Evolutionary conservation across 2,888 invertebrate genomes (phyloP).

Genomic region (Aquatica leii): DNA sequence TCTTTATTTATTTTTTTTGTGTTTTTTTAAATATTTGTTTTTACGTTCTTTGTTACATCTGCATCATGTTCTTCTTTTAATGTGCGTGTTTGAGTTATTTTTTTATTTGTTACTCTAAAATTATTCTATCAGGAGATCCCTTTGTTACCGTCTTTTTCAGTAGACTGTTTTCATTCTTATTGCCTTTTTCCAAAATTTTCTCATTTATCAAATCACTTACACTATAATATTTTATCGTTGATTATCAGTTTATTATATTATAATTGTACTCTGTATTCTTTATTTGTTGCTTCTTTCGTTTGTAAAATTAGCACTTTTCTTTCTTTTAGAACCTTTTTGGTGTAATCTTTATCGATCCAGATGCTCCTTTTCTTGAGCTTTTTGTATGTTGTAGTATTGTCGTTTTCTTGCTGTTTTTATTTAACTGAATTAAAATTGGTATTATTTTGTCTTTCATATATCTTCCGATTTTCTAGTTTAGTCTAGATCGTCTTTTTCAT

Average conservation of each 20-base stretch:
- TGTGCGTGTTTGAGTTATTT: not conserved
- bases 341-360: no score
- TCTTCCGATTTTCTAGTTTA: not conserved
- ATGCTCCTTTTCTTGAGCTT: no score
- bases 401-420: not conserved
- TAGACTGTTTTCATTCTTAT: not conserved
- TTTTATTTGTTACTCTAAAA: not conserved
- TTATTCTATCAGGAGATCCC: not conserved
- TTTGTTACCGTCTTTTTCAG: not conserved
- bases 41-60: not conserved
- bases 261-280: not conserved
- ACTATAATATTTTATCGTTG: no score
- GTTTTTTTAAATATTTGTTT: no score
- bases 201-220: not conserved
- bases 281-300: not conserved
- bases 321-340: not conserved
- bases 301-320: not conserved
- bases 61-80: not conserved
- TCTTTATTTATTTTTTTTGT: no score
- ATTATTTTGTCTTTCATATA: not conserved
- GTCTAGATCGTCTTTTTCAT: not conserved
- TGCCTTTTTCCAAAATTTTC: not conserved
- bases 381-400: no score
- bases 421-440: not conserved
- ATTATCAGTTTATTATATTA: not conserved